A percentile compares a stretch with the other conserved stretches of the same genome.
Evolutionary conservation across 2,888 invertebrate genomes (phyloP).

Genomic region (Oxytorus armatus): DNA sequence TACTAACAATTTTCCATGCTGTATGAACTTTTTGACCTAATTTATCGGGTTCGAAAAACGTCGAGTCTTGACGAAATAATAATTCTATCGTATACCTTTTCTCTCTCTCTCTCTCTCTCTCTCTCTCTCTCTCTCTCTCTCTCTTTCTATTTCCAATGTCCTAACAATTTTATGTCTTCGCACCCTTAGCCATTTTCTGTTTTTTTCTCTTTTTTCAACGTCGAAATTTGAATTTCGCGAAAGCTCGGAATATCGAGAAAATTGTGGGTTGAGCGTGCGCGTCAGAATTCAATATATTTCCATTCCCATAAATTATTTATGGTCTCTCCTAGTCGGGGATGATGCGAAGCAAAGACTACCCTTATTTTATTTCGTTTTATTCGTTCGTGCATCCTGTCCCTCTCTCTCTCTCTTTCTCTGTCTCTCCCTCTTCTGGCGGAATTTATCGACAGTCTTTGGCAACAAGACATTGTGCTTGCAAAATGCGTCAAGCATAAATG

Average conservation of each 20-base stretch:
- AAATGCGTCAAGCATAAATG: conserved; percentile 2
- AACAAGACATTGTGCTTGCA: not conserved
- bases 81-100: no score
- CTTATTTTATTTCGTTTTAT: conserved; percentile 34
- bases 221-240: conserved; percentile 30
- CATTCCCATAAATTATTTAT: conserved; percentile 49
- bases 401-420: not conserved
- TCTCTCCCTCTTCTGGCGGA: not conserved
- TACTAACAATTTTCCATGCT: no score
- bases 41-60: no score
- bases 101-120: no score
- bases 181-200: not conserved
- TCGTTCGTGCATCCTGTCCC: conserved; percentile 3
- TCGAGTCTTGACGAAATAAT: no score
- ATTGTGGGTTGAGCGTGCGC: not conserved
- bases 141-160: conserved; percentile 39
- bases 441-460: conserved; percentile 4
- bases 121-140: no score
- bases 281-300: conserved; percentile 53
- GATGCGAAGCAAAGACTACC: conserved; percentile 1
- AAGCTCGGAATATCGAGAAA: conserved; percentile 28
- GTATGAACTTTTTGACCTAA: no score
- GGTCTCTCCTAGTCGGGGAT: conserved; percentile 14
- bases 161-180: not conserved
- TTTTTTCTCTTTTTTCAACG: conserved; percentile 1